phyloP scores from a whole-genome alignment of 2,113 vertebrate species.

The Ceratotherium simum region DNA sequence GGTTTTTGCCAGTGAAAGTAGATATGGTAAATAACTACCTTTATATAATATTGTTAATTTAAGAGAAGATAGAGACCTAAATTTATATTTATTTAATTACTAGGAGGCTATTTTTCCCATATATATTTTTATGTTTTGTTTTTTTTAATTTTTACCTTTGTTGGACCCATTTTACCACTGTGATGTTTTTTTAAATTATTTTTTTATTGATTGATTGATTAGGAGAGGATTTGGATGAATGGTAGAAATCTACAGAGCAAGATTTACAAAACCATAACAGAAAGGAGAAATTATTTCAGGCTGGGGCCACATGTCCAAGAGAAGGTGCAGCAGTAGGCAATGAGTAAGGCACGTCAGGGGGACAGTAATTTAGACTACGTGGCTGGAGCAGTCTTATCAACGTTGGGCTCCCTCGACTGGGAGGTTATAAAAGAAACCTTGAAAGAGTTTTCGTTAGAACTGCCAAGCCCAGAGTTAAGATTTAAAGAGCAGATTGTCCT shows the following conservation, averaged over 20 bases:
- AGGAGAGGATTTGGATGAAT: not conserved
- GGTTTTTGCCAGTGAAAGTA: not conserved
- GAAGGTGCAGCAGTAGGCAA: not conserved
- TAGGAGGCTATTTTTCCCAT: not conserved
- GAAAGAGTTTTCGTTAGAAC: not conserved
- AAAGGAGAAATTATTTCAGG: not conserved
- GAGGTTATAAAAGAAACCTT: not conserved
- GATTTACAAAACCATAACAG: not conserved
- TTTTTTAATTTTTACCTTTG: not conserved
- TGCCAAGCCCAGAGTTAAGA: not conserved
- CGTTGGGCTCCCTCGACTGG: not conserved
- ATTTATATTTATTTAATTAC: conserved; percentile 5
- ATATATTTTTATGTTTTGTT: not conserved
- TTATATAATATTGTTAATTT: not conserved
- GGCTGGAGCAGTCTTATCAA: not conserved
- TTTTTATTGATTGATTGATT: not conserved
- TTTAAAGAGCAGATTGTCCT: not conserved
- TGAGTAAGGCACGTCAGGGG: not conserved
- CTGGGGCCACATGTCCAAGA: not conserved
- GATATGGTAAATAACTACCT: not conserved
- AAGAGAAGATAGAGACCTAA: not conserved
- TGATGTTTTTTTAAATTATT: not conserved
- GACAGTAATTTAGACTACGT: too few species aligned
- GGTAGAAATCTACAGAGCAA: not conserved
- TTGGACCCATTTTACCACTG: not conserved